Evolutionary conservation across 2,888 invertebrate species (phyloP).

Genomic region (Ganaspis brasiliensis): DNA sequence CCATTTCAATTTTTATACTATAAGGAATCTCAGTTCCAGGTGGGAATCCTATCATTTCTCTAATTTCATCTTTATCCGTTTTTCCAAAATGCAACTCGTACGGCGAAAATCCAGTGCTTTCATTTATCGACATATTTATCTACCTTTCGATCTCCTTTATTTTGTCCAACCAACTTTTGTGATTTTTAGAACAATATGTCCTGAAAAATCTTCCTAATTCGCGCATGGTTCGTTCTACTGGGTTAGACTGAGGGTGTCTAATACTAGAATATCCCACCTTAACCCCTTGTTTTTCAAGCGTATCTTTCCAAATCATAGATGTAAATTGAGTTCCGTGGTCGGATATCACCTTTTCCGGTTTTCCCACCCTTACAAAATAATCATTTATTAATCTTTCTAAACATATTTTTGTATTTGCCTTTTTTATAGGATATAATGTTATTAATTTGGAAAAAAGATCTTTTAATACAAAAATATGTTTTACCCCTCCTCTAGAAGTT

Average conservation of each 20-base stretch:
- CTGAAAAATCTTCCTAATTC: constrained; percentile 53
- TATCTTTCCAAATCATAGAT: constrained; percentile 52
- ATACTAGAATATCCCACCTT: constrained; percentile 40
- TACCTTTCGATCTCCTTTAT: not conserved
- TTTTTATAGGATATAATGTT: constrained; percentile 52
- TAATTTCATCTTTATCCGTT: not conserved
- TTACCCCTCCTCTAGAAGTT: constrained; percentile 8
- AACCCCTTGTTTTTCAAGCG: constrained; percentile 4
- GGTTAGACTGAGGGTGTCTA: constrained; percentile 61
- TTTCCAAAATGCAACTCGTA: constrained; percentile 12
- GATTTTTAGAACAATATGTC: constrained; percentile 37
- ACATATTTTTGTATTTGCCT: constrained; percentile 54
- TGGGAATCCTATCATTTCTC: not conserved
- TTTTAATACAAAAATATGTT: constrained; percentile 42
- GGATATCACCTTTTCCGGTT: constrained; percentile 42
- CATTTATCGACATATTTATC: not conserved
- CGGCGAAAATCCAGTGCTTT: constrained; percentile 14
- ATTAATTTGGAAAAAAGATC: constrained; percentile 30
- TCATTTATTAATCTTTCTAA: constrained; percentile 43
- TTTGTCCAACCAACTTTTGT: not conserved
- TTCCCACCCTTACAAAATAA: constrained; percentile 34
- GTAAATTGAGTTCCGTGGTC: constrained; percentile 57
- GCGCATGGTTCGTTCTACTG: constrained; percentile 58
- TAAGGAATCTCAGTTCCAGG: not conserved
- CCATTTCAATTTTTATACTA: not conserved